Percentiles rank a stretch among this genome's conserved stretches.
phyloP scores from a whole-genome alignment of 2,888 invertebrate species.

The Lacanobia oleracea region DNA sequence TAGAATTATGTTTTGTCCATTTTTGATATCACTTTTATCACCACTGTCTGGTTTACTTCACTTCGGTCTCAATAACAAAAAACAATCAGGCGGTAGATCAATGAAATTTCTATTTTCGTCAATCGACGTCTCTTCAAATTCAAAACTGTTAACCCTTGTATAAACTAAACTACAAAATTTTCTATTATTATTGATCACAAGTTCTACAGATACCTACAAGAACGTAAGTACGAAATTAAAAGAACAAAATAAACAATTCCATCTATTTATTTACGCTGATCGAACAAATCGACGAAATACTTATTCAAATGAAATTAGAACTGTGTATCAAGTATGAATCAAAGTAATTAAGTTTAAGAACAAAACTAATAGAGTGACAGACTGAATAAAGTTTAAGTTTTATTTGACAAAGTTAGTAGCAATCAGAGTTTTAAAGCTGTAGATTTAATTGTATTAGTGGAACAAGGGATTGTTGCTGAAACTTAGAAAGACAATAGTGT shows the following conservation, averaged over 20 bases:
- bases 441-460: conserved; percentile 43
- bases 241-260: neutral
- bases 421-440: conserved; percentile 35
- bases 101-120: neutral
- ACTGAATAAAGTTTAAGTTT: conserved; percentile 17
- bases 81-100: conserved; percentile 8
- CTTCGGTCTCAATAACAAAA: neutral
- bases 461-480: conserved; percentile 17
- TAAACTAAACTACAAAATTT: neutral
- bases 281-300: neutral
- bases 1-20: conserved; percentile 26
- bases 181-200: conserved; percentile 8
- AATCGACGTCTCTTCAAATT: neutral
- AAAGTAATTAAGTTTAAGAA: conserved; percentile 29
- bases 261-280: neutral
- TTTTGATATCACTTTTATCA: conserved; percentile 16
- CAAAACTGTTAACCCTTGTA: neutral
- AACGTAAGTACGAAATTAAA: neutral
- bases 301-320: conserved; percentile 28
- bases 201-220: conserved; percentile 3
- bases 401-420: conserved; percentile 14
- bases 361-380: conserved; percentile 1
- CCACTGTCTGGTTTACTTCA: neutral
- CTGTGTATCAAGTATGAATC: conserved; percentile 5
- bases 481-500: conserved; percentile 24